These are phyloP conservation scores for Neelides sp. DNA, from an alignment of 1,140 invertebrate species.

Conservation along the genomic window DNA sequence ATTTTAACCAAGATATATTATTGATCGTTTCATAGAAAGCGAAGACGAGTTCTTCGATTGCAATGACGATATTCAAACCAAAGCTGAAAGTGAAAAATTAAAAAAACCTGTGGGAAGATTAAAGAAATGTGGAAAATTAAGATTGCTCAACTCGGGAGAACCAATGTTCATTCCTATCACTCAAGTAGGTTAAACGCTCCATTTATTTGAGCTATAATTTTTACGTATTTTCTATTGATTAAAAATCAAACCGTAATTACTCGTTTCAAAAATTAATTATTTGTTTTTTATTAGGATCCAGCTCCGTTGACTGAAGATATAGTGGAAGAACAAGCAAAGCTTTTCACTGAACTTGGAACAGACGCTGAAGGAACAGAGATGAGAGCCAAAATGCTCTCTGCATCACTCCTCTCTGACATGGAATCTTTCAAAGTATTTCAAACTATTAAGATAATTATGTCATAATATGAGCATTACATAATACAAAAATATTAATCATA, in stretches of 20 bases:
- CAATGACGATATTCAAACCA: slow-evolving; percentile 19
- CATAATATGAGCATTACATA: too few species aligned
- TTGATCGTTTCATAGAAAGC: slow-evolving; percentile 13
- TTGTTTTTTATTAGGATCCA: slow-evolving; percentile 49
- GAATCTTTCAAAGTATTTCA: slow-evolving; percentile 76
- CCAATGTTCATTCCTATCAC: slow-evolving; percentile 75
- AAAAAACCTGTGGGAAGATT: slow-evolving; percentile 53
- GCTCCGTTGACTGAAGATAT: slow-evolving; percentile 95
- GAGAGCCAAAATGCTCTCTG: slow-evolving; percentile 84
- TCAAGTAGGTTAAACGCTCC: slow-evolving; percentile 42
- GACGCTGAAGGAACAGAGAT: slow-evolving; percentile 68
- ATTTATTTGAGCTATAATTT: slow-evolving; percentile 3
- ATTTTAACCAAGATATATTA: neutral
- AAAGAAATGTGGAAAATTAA: slow-evolving; percentile 51
- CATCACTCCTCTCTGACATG: slow-evolving; percentile 91
- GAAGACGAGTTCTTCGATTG: slow-evolving; percentile 77
- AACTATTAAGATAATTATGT: too few species aligned
- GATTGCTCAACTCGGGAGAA: slow-evolving; percentile 53
- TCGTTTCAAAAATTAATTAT: neutral
- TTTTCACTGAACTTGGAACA: slow-evolving; percentile 72
- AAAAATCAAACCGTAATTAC: slow-evolving; percentile 7
- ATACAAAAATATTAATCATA: too few species aligned
- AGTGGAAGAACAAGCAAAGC: slow-evolving; percentile 80
- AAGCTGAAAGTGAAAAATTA: slow-evolving; percentile 20
- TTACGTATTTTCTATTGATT: slow-evolving; percentile 5